These are phyloP conservation scores for Pomatorhinus ruficollis DNA, from an alignment of 2,113 vertebrate genomes.

Conservation along the genomic window DNA sequence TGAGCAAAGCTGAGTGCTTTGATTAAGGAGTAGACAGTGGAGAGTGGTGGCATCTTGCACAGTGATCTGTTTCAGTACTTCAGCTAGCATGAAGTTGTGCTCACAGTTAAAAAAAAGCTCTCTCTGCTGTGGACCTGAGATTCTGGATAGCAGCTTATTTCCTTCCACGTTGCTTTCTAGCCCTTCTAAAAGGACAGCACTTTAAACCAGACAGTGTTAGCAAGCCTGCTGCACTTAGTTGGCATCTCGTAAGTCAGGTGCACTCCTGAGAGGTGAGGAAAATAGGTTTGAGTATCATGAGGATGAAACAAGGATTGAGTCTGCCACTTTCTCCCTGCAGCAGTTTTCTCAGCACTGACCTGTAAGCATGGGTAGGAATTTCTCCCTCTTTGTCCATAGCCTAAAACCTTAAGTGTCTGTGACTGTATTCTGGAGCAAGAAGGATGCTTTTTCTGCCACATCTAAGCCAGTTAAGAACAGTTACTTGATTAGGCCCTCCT, in stretches of 20 bases:
- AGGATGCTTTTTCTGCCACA: not conserved
- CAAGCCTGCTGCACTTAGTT: fast-evolving
- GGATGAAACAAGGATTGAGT: not conserved
- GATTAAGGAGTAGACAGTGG: not conserved
- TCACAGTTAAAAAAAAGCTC: not conserved
- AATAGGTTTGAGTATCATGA: not conserved
- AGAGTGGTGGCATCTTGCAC: not conserved
- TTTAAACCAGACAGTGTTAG: not conserved
- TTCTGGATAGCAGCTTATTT: not conserved
- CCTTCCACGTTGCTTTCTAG: not conserved
- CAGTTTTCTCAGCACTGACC: not conserved
- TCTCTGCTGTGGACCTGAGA: not conserved
- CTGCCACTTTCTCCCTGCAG: not conserved
- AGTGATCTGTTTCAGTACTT: not conserved
- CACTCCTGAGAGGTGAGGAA: not conserved
- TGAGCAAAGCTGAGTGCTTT: not conserved
- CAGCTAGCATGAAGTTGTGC: not conserved
- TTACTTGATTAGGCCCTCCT: not conserved
- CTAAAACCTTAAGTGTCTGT: not conserved
- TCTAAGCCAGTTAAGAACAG: not conserved
- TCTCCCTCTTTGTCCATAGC: not conserved
- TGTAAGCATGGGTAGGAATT: not conserved
- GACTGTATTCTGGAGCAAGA: not conserved
- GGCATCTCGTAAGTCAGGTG: not conserved
- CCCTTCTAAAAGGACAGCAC: not conserved